Conservation (phyloP, 2,888 invertebrate species). For the Drosophila anceps region DNA sequence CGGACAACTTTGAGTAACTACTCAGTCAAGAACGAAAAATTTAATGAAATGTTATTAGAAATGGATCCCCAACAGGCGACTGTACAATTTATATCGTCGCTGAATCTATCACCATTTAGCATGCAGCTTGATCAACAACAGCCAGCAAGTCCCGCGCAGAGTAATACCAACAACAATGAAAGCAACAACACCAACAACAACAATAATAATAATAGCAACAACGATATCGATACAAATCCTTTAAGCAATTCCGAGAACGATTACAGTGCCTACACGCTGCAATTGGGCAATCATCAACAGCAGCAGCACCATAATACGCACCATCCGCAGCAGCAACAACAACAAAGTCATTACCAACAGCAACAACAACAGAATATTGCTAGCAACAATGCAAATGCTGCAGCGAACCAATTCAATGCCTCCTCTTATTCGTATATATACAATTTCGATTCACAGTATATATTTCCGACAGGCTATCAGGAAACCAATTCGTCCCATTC, state of each 20-base stretch:
- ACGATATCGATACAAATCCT: conserved; percentile 70
- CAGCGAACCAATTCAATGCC: conserved; percentile 80
- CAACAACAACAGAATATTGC: conserved; percentile 84
- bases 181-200: conserved; percentile 60
- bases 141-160: conserved; percentile 86
- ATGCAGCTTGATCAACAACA: conserved; percentile 89
- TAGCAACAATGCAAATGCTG: conserved; percentile 73
- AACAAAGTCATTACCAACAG: conserved; percentile 78
- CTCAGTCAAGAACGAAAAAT: conserved; percentile 22
- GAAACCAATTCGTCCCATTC: conserved; percentile 85
- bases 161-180: conserved; percentile 54
- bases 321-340: conserved; percentile 78
- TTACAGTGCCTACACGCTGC: conserved; percentile 80
- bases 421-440: conserved; percentile 86
- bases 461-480: conserved; percentile 86
- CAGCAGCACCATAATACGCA: conserved; percentile 73
- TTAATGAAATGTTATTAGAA: conserved; percentile 89
- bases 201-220: conserved; percentile 62
- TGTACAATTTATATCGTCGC: conserved; percentile 94
- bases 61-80: conserved; percentile 93
- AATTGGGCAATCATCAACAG: conserved; percentile 65
- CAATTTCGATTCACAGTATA: conserved; percentile 87
- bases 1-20: conserved; percentile 25
- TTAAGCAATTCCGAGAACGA: conserved; percentile 73
- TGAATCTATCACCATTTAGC: conserved; percentile 95